A percentile compares a stretch with the other conserved stretches of the same genome.
phyloP scores from a whole-genome alignment of 2,797 vertebrate genomes.

The Phyllotis vaccarum region DNA sequence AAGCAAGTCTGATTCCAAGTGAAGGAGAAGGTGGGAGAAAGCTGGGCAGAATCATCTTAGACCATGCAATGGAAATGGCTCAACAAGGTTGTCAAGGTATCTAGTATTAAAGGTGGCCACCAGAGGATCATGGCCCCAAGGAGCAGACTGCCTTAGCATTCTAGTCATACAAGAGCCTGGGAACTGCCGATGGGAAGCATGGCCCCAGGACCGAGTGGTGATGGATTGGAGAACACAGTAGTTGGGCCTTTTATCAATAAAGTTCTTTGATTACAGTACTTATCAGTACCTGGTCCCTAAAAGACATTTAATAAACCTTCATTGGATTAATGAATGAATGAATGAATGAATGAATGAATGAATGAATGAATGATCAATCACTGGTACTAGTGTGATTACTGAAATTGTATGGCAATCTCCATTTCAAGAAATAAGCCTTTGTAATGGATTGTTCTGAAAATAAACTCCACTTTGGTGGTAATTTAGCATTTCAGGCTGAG shows the following conservation, averaged over 20 bases:
- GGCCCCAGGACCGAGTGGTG: not conserved
- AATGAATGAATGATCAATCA: not conserved
- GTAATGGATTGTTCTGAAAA: not conserved
- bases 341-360: no score
- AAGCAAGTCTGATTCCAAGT: not conserved
- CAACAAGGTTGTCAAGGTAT: not conserved
- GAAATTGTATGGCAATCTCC: not conserved
- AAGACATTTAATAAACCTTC: not conserved
- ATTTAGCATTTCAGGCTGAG: conserved; percentile 16
- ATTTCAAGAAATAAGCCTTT: conserved; percentile 18
- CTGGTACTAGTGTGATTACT: not conserved
- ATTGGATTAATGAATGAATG: not conserved
- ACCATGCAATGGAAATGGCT: not conserved
- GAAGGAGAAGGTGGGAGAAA: not conserved
- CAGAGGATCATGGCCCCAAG: not conserved
- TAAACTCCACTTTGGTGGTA: not conserved
- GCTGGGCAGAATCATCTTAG: not conserved
- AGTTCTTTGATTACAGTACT: not conserved
- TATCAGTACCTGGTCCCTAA: not conserved
- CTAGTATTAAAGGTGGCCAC: not conserved
- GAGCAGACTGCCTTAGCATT: not conserved
- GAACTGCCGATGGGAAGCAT: not conserved
- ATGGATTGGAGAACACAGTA: not conserved
- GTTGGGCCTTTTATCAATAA: not conserved
- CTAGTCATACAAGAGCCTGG: not conserved